Conservation (phyloP, 2,797 vertebrate genomes). For the Pelochelys cantorii region DNA sequence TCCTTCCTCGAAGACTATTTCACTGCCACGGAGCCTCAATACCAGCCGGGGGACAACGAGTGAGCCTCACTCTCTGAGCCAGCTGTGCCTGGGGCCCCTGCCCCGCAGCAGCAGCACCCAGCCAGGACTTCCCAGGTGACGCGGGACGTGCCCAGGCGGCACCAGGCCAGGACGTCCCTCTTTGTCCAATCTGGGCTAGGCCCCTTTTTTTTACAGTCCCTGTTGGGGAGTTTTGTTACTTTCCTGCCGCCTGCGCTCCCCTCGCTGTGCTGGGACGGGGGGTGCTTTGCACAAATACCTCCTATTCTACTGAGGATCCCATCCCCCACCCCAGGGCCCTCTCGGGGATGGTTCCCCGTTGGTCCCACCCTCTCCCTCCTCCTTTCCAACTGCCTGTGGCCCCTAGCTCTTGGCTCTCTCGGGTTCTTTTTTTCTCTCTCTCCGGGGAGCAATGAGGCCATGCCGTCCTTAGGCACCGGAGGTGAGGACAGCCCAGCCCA, state of each 20-base stretch:
- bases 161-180: background rate
- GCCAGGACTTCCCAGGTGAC: background rate
- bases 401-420: background rate
- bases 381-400: background rate
- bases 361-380: accelerated
- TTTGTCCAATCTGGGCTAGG: background rate
- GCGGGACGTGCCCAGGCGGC: too few species aligned
- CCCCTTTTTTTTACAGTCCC: background rate
- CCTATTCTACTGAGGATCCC: background rate
- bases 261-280: accelerated
- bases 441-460: background rate
- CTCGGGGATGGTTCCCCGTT: background rate
- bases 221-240: background rate
- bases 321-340: background rate
- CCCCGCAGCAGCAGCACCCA: background rate
- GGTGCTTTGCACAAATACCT: background rate
- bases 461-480: background rate
- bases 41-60: conserved; percentile 96
- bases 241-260: background rate
- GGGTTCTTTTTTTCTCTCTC: too few species aligned
- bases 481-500: background rate
- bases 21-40: conserved; percentile 97
- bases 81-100: background rate
- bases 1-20: conserved; percentile 98
- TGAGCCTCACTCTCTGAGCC: conserved; percentile 60